These are phyloP conservation scores for Lithophane socia DNA, from an alignment of 2,888 invertebrate genomes.

Conservation along the genomic window DNA sequence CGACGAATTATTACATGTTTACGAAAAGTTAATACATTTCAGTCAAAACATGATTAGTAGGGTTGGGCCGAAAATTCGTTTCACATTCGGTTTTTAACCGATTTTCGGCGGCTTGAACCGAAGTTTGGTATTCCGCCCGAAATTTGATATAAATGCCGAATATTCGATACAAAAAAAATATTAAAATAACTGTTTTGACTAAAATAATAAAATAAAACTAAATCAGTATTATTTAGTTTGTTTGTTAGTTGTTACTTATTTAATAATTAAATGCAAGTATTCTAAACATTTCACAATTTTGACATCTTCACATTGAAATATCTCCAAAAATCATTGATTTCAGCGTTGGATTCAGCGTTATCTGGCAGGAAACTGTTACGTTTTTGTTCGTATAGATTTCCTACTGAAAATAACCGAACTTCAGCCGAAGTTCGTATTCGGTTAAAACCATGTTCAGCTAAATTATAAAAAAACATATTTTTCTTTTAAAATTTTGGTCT, in stretches of 20 bases:
- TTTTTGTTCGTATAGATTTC: too few relatives aligned
- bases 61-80: not conserved
- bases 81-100: not conserved
- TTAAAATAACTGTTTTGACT: not conserved
- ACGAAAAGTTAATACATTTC: conserved; percentile 17
- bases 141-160: too few relatives aligned
- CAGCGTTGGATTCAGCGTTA: too few relatives aligned
- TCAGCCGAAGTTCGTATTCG: too few relatives aligned
- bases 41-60: conserved; percentile 9
- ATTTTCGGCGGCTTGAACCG: too few relatives aligned
- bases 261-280: not conserved
- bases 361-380: too few relatives aligned
- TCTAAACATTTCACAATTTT: not conserved
- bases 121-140: too few relatives aligned
- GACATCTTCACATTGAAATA: not conserved
- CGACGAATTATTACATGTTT: conserved; percentile 11
- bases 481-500: conserved; percentile 10
- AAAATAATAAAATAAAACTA: not conserved
- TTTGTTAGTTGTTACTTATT: not conserved
- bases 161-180: not conserved
- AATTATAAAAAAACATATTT: not conserved
- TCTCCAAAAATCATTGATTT: too few relatives aligned
- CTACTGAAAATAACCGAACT: too few relatives aligned
- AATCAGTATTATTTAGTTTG: not conserved
- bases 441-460: too few relatives aligned